phyloP scores from a whole-genome alignment of 2,888 invertebrate genomes.

The Isoperla grammatica region DNA sequence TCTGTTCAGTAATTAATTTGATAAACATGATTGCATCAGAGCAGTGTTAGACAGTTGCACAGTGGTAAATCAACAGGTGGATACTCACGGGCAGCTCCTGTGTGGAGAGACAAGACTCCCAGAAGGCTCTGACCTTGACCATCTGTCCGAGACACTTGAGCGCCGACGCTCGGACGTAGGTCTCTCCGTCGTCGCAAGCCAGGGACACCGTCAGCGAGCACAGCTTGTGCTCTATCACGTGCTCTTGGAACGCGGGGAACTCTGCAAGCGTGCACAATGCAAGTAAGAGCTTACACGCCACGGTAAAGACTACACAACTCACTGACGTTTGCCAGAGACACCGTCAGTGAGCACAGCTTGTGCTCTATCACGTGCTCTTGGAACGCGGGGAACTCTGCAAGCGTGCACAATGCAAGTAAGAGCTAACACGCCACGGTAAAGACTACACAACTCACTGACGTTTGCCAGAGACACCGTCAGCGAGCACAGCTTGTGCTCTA shows the following conservation, averaged over 20 bases:
- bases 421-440: no score
- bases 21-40: no score
- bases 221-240: constrained; percentile 59
- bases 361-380: constrained; percentile 63
- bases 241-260: constrained; percentile 70
- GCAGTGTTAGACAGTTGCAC: no score
- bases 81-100: constrained; percentile 56
- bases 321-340: constrained; percentile 63
- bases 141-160: constrained; percentile 64
- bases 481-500: constrained; percentile 58
- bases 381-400: constrained; percentile 69
- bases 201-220: constrained; percentile 60
- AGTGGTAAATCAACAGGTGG: no score
- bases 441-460: no score
- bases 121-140: constrained; percentile 57
- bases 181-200: constrained; percentile 61
- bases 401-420: no score
- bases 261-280: no score
- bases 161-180: constrained; percentile 71
- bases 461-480: constrained; percentile 61
- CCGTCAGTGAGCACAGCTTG: constrained; percentile 58
- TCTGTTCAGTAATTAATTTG: no score
- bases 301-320: no score
- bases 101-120: constrained; percentile 57
- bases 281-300: no score